Evolutionary conservation across 2,113 vertebrate species (phyloP).

Genomic region (Pheucticus melanocephalus): DNA sequence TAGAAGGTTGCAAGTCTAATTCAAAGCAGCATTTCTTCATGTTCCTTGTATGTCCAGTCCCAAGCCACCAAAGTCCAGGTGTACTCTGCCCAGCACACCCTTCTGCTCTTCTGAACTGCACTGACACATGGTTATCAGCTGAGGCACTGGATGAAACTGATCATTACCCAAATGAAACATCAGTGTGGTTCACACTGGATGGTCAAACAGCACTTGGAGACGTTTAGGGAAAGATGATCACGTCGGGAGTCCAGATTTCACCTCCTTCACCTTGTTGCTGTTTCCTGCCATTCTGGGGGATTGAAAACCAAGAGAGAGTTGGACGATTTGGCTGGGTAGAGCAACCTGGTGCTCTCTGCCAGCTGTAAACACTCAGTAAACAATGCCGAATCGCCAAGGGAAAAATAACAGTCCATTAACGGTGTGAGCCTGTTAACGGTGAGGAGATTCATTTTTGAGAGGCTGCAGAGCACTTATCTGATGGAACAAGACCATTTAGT

Average conservation of each 20-base stretch:
- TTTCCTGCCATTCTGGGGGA: neutral
- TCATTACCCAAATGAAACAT: neutral
- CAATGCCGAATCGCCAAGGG: constrained; percentile 69
- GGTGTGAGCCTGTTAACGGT: constrained; percentile 6
- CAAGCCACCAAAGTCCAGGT: neutral
- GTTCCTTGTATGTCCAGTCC: neutral
- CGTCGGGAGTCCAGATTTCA: neutral
- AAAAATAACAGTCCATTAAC: constrained; percentile 76
- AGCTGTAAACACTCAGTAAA: constrained; percentile 59
- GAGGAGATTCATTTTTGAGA: constrained; percentile 61
- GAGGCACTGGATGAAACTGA: neutral
- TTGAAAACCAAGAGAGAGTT: neutral
- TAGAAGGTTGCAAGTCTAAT: neutral
- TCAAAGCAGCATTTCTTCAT: neutral
- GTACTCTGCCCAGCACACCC: neutral
- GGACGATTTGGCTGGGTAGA: neutral
- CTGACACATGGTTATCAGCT: neutral
- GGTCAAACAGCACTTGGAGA: neutral
- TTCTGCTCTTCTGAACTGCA: neutral
- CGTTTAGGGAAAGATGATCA: neutral
- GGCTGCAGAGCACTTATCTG: constrained; percentile 75
- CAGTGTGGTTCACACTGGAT: neutral
- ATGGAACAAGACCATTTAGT: constrained; percentile 69
- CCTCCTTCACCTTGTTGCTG: neutral
- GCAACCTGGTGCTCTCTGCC: constrained; percentile 19